A percentile compares a stretch with the other conserved stretches of the same genome.
phyloP scores from a whole-genome alignment of 1,140 invertebrate genomes.

The Aphelinus atriplicis region DNA sequence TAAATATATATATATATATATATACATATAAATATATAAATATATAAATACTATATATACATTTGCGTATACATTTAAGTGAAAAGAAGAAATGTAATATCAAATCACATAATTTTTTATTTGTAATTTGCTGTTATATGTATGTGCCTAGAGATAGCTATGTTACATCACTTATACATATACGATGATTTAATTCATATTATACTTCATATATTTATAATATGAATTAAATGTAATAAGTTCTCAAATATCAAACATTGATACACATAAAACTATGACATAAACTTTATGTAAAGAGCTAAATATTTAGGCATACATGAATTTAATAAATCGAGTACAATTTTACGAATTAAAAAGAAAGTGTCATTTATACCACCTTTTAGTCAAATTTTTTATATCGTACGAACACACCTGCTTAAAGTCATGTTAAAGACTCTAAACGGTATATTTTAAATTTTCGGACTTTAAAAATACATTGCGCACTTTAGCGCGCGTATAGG shows the following conservation, averaged over 20 bases:
- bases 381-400: too few species aligned
- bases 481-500: too few species aligned
- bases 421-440: too few species aligned
- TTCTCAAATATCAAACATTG: constrained; percentile 49
- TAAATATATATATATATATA: neutral
- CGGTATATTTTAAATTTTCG: too few species aligned
- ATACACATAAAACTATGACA: constrained; percentile 53
- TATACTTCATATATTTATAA: constrained; percentile 56
- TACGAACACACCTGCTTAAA: too few species aligned
- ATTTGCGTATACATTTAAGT: constrained; percentile 45
- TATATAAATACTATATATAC: constrained; percentile 40
- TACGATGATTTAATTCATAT: constrained; percentile 64
- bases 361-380: too few species aligned
- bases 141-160: constrained; percentile 64
- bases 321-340: constrained; percentile 67
- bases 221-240: constrained; percentile 52
- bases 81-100: constrained; percentile 44
- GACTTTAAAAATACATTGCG: too few species aligned
- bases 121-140: constrained; percentile 63
- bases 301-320: constrained; percentile 66
- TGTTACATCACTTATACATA: constrained; percentile 60
- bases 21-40: constrained; percentile 27
- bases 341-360: constrained; percentile 61
- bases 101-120: constrained; percentile 58
- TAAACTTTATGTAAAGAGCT: constrained; percentile 63